A percentile compares a stretch with the other conserved stretches of the same genome.
phyloP scores from a whole-genome alignment of 2,113 vertebrate species.

The Menura novaehollandiae region DNA sequence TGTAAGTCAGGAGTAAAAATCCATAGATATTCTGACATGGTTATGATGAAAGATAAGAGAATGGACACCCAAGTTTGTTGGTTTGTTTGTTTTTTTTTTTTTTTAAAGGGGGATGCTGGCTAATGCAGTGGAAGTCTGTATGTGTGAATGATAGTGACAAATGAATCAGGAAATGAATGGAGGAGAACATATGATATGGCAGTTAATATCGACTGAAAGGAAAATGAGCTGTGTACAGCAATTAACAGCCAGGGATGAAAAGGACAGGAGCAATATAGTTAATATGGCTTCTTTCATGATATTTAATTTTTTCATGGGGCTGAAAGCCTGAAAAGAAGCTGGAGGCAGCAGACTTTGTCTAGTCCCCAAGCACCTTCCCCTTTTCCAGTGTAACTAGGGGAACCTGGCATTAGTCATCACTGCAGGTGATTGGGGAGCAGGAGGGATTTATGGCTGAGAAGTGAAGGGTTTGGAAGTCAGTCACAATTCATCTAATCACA shows the following conservation, averaged over 20 bases:
- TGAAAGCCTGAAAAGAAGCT: constrained; percentile 4
- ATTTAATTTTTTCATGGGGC: background rate
- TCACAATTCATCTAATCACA: background rate
- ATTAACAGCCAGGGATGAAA: background rate
- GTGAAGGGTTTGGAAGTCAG: background rate
- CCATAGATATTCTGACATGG: background rate
- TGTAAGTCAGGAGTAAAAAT: background rate
- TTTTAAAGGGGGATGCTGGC: background rate
- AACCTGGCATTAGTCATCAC: background rate
- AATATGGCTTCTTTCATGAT: background rate
- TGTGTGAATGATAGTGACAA: background rate
- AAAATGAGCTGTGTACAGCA: background rate
- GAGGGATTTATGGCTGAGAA: background rate
- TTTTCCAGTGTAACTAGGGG: background rate
- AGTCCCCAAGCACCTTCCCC: background rate
- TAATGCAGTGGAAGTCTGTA: background rate
- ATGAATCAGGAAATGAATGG: background rate
- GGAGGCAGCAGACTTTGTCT: background rate
- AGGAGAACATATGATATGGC: background rate
- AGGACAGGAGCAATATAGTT: background rate
- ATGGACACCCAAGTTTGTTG: background rate
- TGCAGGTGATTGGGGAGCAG: background rate
- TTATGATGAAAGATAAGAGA: background rate
- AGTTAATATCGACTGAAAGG: background rate
- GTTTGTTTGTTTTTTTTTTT: no score